Conservation (phyloP, 2,888 invertebrate genomes). For the Athripsodes cinereus region DNA sequence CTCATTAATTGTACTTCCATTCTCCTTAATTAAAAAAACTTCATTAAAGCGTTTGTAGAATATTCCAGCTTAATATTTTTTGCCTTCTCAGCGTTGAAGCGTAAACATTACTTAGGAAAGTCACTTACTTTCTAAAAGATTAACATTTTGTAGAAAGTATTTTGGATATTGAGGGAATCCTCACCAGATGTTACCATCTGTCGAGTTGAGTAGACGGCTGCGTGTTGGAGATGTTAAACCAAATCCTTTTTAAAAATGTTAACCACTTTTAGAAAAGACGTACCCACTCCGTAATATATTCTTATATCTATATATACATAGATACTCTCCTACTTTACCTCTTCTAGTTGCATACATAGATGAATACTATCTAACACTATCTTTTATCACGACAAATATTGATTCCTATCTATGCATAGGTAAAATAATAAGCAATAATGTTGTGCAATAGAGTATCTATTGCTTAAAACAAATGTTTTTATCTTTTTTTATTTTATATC, state of each 20-base stretch:
- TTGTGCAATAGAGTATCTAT: too few relatives aligned
- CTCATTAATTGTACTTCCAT: not conserved
- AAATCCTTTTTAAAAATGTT: slow-evolving; percentile 15
- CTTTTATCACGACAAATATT: too few relatives aligned
- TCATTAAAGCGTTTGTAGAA: not conserved
- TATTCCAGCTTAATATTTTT: not conserved
- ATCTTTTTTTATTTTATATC: too few relatives aligned
- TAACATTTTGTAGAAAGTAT: slow-evolving; percentile 7
- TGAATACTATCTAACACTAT: too few relatives aligned
- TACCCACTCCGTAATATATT: too few relatives aligned
- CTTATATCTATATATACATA: too few relatives aligned
- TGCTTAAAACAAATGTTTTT: too few relatives aligned
- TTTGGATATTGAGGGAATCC: not conserved
- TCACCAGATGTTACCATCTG: slow-evolving; percentile 21
- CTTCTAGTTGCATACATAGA: too few relatives aligned
- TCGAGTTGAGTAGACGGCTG: slow-evolving; percentile 8
- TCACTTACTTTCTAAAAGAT: slow-evolving; percentile 15
- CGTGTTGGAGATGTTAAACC: slow-evolving; percentile 22
- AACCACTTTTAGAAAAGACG: slow-evolving; percentile 6
- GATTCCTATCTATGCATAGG: too few relatives aligned
- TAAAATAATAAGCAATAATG: too few relatives aligned
- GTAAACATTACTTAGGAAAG: slow-evolving; percentile 18
- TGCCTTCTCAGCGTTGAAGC: slow-evolving; percentile 1
- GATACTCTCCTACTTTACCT: too few relatives aligned
- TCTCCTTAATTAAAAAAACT: not conserved